A percentile compares a stretch with the other conserved stretches of the same genome.
Conservation (phyloP, 1,140 invertebrate genomes). For the Bombus sibiricus region DNA sequence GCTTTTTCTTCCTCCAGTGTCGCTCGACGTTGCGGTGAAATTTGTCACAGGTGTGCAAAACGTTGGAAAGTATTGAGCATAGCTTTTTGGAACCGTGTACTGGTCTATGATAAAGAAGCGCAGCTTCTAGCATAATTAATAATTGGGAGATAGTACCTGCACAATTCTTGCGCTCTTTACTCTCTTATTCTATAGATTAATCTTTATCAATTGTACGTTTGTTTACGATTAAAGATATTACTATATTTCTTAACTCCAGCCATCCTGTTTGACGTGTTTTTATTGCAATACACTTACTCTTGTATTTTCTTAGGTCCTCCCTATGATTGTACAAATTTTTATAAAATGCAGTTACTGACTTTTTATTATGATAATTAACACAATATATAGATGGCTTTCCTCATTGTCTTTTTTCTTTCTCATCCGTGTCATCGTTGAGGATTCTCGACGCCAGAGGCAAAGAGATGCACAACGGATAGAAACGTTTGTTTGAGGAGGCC, state of each 20-base stretch:
- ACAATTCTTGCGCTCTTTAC: not conserved
- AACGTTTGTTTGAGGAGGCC: slow-evolving; percentile 81
- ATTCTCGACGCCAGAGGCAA: slow-evolving; percentile 58
- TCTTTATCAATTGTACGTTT: not conserved
- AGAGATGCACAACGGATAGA: slow-evolving; percentile 74
- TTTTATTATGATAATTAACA: not conserved
- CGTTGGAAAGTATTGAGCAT: not conserved
- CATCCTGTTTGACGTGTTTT: not conserved
- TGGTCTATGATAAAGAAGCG: too few species aligned
- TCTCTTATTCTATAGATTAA: not conserved
- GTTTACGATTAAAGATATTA: not conserved
- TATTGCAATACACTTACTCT: not conserved
- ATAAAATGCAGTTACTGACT: not conserved
- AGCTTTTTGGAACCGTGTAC: not conserved
- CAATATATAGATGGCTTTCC: not conserved
- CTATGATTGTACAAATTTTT: too few species aligned
- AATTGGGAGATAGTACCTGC: too few species aligned
- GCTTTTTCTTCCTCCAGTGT: not conserved
- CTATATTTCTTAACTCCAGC: too few species aligned
- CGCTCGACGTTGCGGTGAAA: not conserved
- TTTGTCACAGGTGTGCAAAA: not conserved
- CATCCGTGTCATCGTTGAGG: slow-evolving; percentile 30
- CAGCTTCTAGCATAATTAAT: not conserved
- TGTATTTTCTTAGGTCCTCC: too few species aligned
- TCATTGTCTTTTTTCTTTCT: slow-evolving; percentile 20